These are phyloP conservation scores for Neoniphon sammara DNA, from an alignment of 2,797 vertebrate species.

Conservation along the genomic window DNA sequence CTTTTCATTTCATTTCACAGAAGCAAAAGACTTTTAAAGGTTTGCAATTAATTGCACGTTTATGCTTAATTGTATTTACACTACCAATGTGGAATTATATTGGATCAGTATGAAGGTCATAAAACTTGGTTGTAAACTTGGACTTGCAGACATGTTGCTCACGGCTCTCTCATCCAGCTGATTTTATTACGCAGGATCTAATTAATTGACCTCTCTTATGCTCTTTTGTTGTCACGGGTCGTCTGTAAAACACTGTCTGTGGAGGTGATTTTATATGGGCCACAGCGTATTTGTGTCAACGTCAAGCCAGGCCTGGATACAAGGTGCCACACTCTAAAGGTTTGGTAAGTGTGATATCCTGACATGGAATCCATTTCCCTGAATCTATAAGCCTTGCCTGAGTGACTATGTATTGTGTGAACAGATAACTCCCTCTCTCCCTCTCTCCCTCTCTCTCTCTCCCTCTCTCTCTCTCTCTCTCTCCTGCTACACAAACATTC, in stretches of 20 bases:
- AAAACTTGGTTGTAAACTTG: constrained; percentile 73
- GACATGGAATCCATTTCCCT: constrained; percentile 78
- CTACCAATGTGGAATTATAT: constrained; percentile 71
- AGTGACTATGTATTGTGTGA: constrained; percentile 75
- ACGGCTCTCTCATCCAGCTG: constrained; percentile 66
- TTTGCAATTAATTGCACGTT: constrained; percentile 73
- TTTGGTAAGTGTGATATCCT: constrained; percentile 77
- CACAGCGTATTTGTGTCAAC: constrained; percentile 70
- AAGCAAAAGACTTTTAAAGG: constrained; percentile 58
- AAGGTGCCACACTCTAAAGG: constrained; percentile 72
- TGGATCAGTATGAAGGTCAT: constrained; percentile 70
- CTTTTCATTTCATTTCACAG: constrained; percentile 45
- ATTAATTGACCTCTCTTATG: constrained; percentile 75
- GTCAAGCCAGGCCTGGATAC: constrained; percentile 67
- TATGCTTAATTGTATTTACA: constrained; percentile 76
- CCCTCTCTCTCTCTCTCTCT: constrained; percentile 18
- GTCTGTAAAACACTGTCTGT: constrained; percentile 62
- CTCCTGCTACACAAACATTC: constrained; percentile 63
- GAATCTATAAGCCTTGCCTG: constrained; percentile 79
- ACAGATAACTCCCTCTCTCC: constrained; percentile 68
- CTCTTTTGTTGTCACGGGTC: constrained; percentile 68
- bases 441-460: constrained; percentile 25
- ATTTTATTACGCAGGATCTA: constrained; percentile 74
- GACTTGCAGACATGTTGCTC: constrained; percentile 68
- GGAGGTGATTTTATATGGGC: constrained; percentile 71